Evolutionary conservation across 2,888 invertebrate species (phyloP), one percentile per base, ranked within the genome.

Genomic region (Dilophus febrilis): DNA sequence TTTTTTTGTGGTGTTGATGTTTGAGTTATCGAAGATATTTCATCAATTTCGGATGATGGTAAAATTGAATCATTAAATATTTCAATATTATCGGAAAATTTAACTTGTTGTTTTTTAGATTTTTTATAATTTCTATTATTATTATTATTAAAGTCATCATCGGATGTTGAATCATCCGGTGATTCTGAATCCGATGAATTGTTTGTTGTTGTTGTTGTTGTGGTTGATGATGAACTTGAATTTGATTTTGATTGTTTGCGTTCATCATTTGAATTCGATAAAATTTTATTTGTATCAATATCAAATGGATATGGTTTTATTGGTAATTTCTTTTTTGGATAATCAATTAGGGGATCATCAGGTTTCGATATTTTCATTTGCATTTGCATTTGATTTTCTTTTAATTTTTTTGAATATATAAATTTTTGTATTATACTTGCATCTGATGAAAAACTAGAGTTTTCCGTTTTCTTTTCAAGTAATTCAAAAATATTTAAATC

Each of bases 401-500:
- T 48, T 50, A 58, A 50, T 64, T 61, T 16, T 38, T 46, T 59
- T 44, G 49, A 64, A 45, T 55, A 61, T 41, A 74, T 51, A 45
- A 74, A 67, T 14, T 66, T 65, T 39, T 65, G 59, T 18, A 77
- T 68, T 36, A 74, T 70, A 36, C 76, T 77, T 30, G 74, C 76
- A 37, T 75, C 71, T 44, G 78, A 68, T 53, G 72, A 74, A 48
- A 85, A 80, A 52, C 79, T 81, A 17, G 78, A 77, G 53, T 70
- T 67, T 35, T 72, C 66, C 5, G 77, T 77, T 56, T 78, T 78
- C 50, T 75, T 71, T 59, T 87, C 86, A 28, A 87, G 59, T 6
- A 79, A 55, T 52, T 87, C 84, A 60, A 87, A 87, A 52, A 83
- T 71, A 44, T 72, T 70, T 45, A 84, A 66, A 52, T 83, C 82